A percentile compares a stretch with the other conserved stretches of the same genome.
phyloP scores from a whole-genome alignment of 2,113 vertebrate genomes.

The Bubo scandiacus region DNA sequence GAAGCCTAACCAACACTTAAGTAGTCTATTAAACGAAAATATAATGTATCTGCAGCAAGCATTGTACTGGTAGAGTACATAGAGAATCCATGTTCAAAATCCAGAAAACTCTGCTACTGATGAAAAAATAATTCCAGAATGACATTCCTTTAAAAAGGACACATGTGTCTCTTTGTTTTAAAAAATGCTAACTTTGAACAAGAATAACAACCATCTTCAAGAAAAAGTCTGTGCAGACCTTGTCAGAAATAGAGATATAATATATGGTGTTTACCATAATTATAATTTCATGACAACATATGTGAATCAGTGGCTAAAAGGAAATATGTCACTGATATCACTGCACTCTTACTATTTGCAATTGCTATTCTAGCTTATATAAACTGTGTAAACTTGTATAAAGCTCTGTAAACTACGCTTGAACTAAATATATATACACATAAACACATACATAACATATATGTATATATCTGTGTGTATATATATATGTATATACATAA shows the following conservation, averaged over 20 bases:
- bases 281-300: accelerated
- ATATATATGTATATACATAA: background rate
- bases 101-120: background rate
- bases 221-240: background rate
- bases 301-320: background rate
- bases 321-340: background rate
- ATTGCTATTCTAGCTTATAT: background rate
- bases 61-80: too few species aligned
- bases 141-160: background rate
- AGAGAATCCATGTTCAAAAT: background rate
- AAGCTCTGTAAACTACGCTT: background rate
- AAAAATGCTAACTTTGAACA: background rate
- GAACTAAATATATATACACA: background rate
- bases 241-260: background rate
- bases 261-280: background rate
- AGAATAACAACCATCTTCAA: background rate
- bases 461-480: too few species aligned
- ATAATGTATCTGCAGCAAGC: background rate
- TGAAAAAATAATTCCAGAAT: background rate
- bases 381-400: background rate
- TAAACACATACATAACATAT: background rate
- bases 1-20: background rate
- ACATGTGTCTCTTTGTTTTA: background rate
- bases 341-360: background rate
- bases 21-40: background rate